Base-by-base conservation (phyloP, 2,888 invertebrate genomes). In the Cataglyphis rosenhaueri region DNA sequence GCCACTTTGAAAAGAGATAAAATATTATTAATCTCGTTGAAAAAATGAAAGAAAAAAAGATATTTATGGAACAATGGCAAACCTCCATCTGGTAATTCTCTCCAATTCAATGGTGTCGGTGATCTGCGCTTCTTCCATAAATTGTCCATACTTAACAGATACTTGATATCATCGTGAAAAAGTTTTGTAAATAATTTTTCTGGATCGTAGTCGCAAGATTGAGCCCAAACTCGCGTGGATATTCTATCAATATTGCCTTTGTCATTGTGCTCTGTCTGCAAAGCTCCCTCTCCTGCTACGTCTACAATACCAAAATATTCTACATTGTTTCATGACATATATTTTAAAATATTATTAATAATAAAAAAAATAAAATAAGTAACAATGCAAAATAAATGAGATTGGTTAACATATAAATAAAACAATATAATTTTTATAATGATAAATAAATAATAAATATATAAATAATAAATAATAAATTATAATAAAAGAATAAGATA, bases 121-220 rank as follows among this genome's bases (percentile, higher is more conserved):
- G 98, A 96, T 89, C 97, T 96, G 41, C 99, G 96, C 83, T 97
- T 97, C 95, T 98, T 98, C 99, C 99, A 99, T 76, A 99, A 95
- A 93, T 99, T 98, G 90, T 97, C 97, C 99, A 99, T 99, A 3
- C 97, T 97, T 81, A 99, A 95, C 86, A 99, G 96, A 94, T 99
- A 99, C 84, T 97, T 96, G 76, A 99, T 99, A 94, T 99, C 99
- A 93, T 98, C 98, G 85, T 96, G 96, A 95, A 99, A 99, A 83
- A 99, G 96, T 95, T 99, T 99, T 59, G 97, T 96, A 92, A 99
- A 99, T 18, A 99, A 94, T 92, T 98, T 97, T 89, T 96, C 96
- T 0, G 98, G 96, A 92, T 99, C 97, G 93, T 99, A 99, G 86
- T 97, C 96, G 59, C 96, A 96, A 15, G 97, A 96, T 84, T 97